Conservation (phyloP, 1,140 invertebrate species). For the Acromyrmex charruanus region DNA sequence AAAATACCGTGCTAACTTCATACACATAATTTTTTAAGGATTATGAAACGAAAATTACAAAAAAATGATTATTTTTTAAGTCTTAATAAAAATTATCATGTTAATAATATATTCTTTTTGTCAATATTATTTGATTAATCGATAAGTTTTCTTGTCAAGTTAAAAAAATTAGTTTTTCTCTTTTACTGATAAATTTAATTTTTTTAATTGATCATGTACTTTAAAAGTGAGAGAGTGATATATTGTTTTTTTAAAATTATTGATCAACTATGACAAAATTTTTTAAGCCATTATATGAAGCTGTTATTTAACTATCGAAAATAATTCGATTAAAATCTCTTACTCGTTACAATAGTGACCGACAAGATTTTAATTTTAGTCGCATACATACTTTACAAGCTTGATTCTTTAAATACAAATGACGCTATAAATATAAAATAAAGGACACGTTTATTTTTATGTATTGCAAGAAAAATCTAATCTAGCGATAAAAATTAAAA, state of each 20-base stretch:
- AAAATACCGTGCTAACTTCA: no score
- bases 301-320: neutral
- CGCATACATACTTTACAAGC: neutral
- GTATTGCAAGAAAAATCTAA: neutral
- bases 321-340: neutral
- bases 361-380: slow-evolving; percentile 5
- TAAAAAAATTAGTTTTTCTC: no score
- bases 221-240: no score
- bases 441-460: slow-evolving; percentile 5
- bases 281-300: neutral
- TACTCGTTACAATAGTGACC: neutral
- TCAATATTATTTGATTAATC: no score
- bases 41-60: no score
- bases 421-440: neutral
- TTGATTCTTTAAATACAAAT: neutral
- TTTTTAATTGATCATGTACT: no score
- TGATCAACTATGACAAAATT: neutral
- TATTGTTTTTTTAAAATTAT: neutral
- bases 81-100: no score
- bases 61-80: no score
- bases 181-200: no score
- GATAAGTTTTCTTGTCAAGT: no score
- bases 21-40: no score
- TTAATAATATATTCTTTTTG: no score
- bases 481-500: neutral